Percentiles rank a stretch among this genome's conserved stretches.
phyloP scores from a whole-genome alignment of 2,113 vertebrate species.

The Polypterus senegalus region DNA sequence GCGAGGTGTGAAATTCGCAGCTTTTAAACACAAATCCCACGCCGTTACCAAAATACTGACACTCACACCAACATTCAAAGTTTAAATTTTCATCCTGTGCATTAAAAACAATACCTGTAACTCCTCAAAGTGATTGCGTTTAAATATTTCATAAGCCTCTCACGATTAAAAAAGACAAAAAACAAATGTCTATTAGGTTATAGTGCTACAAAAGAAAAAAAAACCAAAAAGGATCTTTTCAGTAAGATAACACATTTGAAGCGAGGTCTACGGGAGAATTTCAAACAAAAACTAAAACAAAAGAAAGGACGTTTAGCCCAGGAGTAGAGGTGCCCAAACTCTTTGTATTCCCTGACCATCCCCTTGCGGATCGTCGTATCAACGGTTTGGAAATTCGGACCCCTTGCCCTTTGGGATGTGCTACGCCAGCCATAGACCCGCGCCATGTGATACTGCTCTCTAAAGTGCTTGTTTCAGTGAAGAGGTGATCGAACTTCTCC shows the following conservation, averaged over 20 bases:
- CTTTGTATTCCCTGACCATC: slow-evolving; percentile 53
- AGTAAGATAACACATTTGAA: slow-evolving; percentile 70
- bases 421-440: neutral
- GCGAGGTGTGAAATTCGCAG: slow-evolving; percentile 69
- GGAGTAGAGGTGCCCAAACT: slow-evolving; percentile 68
- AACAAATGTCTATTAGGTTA: slow-evolving; percentile 55
- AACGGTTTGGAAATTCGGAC: slow-evolving; percentile 46
- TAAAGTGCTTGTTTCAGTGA: slow-evolving; percentile 21
- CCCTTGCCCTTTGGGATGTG: slow-evolving; percentile 14
- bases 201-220: slow-evolving; percentile 77
- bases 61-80: slow-evolving; percentile 92
- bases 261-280: slow-evolving; percentile 62
- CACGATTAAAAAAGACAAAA: slow-evolving; percentile 60
- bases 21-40: slow-evolving; percentile 52
- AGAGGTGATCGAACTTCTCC: slow-evolving; percentile 18
- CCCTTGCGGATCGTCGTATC: slow-evolving; percentile 16
- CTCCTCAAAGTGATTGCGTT: slow-evolving; percentile 81
- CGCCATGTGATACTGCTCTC: neutral
- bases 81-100: slow-evolving; percentile 91
- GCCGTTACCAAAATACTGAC: slow-evolving; percentile 53
- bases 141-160: slow-evolving; percentile 56
- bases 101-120: slow-evolving; percentile 76
- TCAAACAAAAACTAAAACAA: slow-evolving; percentile 2
- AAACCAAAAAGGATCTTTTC: slow-evolving; percentile 63
- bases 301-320: slow-evolving; percentile 61